A percentile compares a stretch with the other conserved stretches of the same genome.
phyloP scores from a whole-genome alignment of 2,113 vertebrate genomes.

The Anser cygnoides region DNA sequence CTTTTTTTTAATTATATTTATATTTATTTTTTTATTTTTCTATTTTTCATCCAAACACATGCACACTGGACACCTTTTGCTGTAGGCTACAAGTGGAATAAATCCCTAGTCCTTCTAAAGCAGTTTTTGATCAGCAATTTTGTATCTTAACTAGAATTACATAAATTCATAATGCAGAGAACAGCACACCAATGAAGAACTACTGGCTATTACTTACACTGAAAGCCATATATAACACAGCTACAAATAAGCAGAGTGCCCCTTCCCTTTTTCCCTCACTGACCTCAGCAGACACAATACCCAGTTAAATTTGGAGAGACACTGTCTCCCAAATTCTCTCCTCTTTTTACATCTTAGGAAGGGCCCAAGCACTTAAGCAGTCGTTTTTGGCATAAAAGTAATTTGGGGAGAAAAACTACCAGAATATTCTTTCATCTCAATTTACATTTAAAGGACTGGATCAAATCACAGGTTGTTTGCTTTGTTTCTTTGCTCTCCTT shows the following conservation, averaged over 20 bases:
- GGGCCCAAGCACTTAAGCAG: not conserved
- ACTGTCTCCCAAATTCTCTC: not conserved
- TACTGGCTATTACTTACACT: not conserved
- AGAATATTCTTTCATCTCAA: not conserved
- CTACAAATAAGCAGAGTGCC: not conserved
- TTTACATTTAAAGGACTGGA: not conserved
- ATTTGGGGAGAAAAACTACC: not conserved
- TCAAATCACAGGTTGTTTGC: not conserved
- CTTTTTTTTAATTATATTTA: too few species aligned
- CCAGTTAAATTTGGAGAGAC: not conserved
- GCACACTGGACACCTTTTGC: not conserved
- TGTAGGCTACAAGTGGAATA: not conserved
- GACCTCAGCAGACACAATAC: not conserved
- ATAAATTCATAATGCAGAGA: not conserved
- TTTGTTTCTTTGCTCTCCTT: fast-evolving
- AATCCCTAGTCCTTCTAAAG: not conserved
- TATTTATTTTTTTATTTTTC: not conserved
- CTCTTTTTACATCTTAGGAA: not conserved
- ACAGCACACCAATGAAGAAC: not conserved
- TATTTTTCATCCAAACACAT: not conserved
- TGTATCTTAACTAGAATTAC: not conserved
- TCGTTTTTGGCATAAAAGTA: not conserved
- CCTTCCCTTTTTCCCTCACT: not conserved
- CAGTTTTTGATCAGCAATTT: not conserved
- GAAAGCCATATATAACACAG: not conserved